These are phyloP conservation scores for Drosophila burlai DNA, from an alignment of 1,140 invertebrate species.

Conservation along the genomic window DNA sequence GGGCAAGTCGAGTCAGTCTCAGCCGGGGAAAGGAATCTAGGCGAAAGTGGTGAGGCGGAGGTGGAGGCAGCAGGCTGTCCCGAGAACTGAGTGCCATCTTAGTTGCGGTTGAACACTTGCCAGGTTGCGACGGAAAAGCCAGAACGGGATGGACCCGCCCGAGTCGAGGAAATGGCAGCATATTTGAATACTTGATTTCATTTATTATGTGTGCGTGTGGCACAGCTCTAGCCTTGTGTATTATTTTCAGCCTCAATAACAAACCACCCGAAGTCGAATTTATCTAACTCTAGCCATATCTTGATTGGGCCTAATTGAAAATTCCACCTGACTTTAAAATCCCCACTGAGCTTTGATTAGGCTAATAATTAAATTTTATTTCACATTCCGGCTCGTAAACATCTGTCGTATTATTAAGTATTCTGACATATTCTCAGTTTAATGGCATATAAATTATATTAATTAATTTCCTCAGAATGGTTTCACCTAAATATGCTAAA, in stretches of 20 bases:
- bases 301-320: slow-evolving; percentile 25
- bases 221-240: not conserved
- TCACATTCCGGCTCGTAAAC: not conserved
- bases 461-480: not conserved
- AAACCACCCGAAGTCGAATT: slow-evolving; percentile 22
- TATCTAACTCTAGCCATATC: not conserved
- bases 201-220: slow-evolving; percentile 43
- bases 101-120: slow-evolving; percentile 76
- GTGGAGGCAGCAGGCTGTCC: slow-evolving; percentile 1
- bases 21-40: not conserved
- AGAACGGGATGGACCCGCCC: not conserved
- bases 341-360: not conserved
- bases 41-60: no score
- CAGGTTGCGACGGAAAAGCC: slow-evolving; percentile 36
- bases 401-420: not conserved
- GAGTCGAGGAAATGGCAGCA: slow-evolving; percentile 41
- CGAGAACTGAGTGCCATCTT: slow-evolving; percentile 58
- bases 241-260: slow-evolving; percentile 17
- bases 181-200: slow-evolving; percentile 75
- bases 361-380: slow-evolving; percentile 11
- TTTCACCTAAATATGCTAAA: no score
- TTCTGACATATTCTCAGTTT: slow-evolving; percentile 2
- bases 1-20: not conserved
- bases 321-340: slow-evolving; percentile 9
- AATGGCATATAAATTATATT: slow-evolving; percentile 6